Base-by-base conservation (phyloP, 2,113 vertebrate species). In the Grallaria varia region DNA sequence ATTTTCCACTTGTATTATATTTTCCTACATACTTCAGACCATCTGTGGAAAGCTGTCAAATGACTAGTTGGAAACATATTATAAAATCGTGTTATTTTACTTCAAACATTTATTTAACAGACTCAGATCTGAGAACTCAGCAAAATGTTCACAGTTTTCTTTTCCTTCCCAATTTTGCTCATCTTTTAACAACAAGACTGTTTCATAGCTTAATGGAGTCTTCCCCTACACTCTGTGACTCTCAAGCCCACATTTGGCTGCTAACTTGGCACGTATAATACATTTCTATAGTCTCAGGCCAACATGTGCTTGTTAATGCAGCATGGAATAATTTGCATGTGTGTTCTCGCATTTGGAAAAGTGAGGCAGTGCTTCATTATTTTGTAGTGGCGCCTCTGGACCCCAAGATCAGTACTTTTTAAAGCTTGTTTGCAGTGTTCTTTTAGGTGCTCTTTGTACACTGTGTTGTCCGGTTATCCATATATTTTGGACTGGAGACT, bases 11-110 rank as follows among this genome's bases (percentile, higher is more conserved):
- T 83, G 40, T 27, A 14, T 85, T 92, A 28, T 72, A 95, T 92
- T 89, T 95, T 89, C 60, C 44, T 93, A 72, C 52, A 81, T 55
- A 56, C 27, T 89, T 86, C 42, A 87, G 93, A 81, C 76, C 93
- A 92, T 90, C 91, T 95, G 91, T 72, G 56, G 68, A 89, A 92
- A 90, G 80, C 91, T 93, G 77, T 87, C 72, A 96, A 95, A 88
- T 89, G 83, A 96, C 89, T 96, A 95, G 73, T 52, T 95, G 22
- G 23, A 89, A 84, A 84, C 50, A 90, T 82, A 82, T 33, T 77
- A 94, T 50, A 84, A 86, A 93, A 90, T 64, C 42, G 33, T 72
- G 73, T 44, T 96, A 82, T 94, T 94, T 94, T 85, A 91, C 45
- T 87, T 94, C 68, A 93, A 95, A 69, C 84, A 87, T 40, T 92